Percentiles rank a stretch among this genome's conserved stretches.
Evolutionary conservation across 2,113 vertebrate species (phyloP).

Genomic region (Serilophus lunatus): DNA sequence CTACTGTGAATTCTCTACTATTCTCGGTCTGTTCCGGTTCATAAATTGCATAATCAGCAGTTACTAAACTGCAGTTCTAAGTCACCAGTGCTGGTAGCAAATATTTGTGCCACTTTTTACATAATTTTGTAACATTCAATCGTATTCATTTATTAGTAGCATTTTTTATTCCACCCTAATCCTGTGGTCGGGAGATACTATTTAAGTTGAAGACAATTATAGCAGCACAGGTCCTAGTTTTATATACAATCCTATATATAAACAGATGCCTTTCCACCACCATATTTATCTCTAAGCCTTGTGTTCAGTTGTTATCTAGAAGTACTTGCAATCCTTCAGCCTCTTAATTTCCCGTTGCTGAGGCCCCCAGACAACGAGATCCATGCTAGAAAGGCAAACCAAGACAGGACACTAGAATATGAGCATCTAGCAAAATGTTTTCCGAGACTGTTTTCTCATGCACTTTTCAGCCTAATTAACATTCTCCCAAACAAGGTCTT

Average conservation of each 20-base stretch:
- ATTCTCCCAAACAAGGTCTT: background rate
- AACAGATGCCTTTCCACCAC: background rate
- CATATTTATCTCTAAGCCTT: background rate
- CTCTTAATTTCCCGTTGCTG: background rate
- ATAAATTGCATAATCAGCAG: background rate
- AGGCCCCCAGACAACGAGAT: too few relatives aligned
- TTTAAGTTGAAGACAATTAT: background rate
- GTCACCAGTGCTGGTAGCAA: background rate
- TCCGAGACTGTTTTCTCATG: background rate
- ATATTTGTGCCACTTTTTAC: background rate
- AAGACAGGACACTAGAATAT: background rate
- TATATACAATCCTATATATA: background rate
- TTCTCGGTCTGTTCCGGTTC: background rate
- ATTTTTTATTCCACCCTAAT: background rate
- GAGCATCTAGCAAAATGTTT: background rate
- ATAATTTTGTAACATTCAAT: background rate
- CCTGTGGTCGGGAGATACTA: background rate
- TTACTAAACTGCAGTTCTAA: background rate
- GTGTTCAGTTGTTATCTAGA: background rate
- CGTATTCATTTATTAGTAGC: background rate
- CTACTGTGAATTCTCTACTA: background rate
- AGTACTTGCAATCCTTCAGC: background rate
- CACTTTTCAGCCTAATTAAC: background rate
- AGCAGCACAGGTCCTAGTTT: background rate
- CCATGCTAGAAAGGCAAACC: background rate